Evolutionary conservation across 2,113 vertebrate species (phyloP), one percentile per base, ranked within the genome.

Genomic region (Vidua macroura): DNA sequence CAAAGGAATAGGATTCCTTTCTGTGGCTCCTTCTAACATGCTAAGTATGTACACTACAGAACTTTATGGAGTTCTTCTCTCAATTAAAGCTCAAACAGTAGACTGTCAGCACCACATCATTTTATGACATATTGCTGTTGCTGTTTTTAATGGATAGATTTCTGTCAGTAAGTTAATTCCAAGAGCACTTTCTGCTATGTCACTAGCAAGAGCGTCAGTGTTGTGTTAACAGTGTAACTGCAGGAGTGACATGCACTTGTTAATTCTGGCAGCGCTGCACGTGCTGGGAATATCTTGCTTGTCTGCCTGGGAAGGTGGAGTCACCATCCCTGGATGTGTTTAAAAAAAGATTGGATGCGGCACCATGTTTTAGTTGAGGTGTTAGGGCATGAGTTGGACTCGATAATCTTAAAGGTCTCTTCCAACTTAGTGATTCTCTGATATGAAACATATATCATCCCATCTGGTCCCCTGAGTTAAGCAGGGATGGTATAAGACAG

Each of bases 181-280:
- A 77, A 51, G 33, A 58, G 8, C 35, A 55, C n/a, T 92, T 93
- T 88, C 68, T 2, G 1, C 33, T 55, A 9, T 51, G 39, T 39
- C 39, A 53, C 30, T 48, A 70, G 59, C 43, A 63, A 73, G 23
- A 43, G 28, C 66, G 70, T 85, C 62, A 87, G 53, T 69, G 83
- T 93, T 92, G 94, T 95, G 82, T 90, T 90, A 95, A 39, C 80
- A 83, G 51, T 14, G 16, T 68, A 77, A 67, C 67, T 62, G 59
- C 63, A 79, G 72, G 23, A 92, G 69, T 51, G 74, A 43, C 74
- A 77, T 9, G 56, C 10, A 8, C 56, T 82, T 88, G 58, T 73
- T 75, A 93, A 76, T 85, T 91, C 59, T 90, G 75, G 59, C 59
- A 87, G 41, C 27, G 16, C n/a, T 33, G 30, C 51, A 67, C 3